phyloP scores from a whole-genome alignment of 2,888 invertebrate species.

The Synergus gifuensis region DNA sequence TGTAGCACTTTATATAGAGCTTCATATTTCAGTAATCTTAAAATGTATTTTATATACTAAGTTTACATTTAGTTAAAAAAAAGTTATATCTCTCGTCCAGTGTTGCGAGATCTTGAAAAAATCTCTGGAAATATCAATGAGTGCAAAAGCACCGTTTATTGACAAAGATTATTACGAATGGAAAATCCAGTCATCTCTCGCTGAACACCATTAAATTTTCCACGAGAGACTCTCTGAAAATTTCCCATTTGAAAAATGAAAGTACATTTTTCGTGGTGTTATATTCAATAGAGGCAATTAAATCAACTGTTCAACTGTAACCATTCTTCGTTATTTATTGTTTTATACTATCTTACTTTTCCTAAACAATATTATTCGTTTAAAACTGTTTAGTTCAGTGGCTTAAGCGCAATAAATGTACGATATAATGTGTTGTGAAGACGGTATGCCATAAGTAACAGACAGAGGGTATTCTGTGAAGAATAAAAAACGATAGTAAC shows the following conservation, averaged over 20 bases:
- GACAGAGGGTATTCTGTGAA: background rate
- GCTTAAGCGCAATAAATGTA: no score
- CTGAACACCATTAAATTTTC: conserved; percentile 9
- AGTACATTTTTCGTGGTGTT: background rate
- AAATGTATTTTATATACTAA: background rate
- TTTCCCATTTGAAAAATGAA: conserved; percentile 17
- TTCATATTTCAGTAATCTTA: background rate
- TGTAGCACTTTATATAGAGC: background rate
- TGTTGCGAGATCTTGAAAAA: background rate
- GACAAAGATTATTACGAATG: background rate
- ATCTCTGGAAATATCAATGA: background rate
- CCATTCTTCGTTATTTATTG: background rate
- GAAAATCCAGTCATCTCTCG: background rate
- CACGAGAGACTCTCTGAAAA: background rate
- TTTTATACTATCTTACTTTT: background rate
- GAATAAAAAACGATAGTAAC: conserved; percentile 25
- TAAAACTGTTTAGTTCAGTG: no score
- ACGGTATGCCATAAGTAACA: background rate
- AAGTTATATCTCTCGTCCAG: background rate
- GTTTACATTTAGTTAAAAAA: background rate
- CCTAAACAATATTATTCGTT: no score
- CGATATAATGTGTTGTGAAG: background rate
- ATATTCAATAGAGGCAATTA: background rate
- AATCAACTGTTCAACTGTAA: background rate
- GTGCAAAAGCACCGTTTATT: background rate